These are phyloP conservation scores for Cheirogaleus major DNA, from an alignment of 2,797 vertebrate species.

Conservation along the genomic window DNA sequence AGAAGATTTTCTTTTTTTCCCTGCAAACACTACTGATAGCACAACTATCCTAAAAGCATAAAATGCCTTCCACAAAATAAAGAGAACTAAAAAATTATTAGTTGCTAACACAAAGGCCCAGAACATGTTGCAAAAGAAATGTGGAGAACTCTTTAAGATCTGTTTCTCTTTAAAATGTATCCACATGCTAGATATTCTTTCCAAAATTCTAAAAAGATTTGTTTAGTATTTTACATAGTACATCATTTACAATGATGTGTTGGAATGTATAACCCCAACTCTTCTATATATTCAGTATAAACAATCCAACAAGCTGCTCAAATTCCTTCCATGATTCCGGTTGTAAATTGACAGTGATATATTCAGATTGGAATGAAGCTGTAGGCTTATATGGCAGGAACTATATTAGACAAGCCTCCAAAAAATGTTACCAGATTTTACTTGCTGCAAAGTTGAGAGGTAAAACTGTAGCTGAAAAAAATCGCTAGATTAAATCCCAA, in stretches of 20 bases:
- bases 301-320: conserved; percentile 46
- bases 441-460: not conserved
- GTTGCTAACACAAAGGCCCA: not conserved
- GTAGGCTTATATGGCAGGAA: not conserved
- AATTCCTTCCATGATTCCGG: conserved; percentile 58
- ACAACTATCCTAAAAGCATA: not conserved
- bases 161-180: not conserved
- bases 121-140: not conserved
- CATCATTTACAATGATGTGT: conserved; percentile 1
- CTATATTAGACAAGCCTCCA: conserved; percentile 7
- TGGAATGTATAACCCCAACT: conserved; percentile 56
- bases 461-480: not conserved
- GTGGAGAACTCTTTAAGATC: not conserved
- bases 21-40: not conserved
- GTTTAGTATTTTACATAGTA: conserved; percentile 56
- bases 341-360: conserved; percentile 56
- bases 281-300: conserved; percentile 56
- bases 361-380: conserved; percentile 65
- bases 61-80: not conserved
- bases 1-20: not conserved
- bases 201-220: conserved; percentile 41
- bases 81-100: not conserved
- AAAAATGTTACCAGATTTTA: conserved; percentile 18
- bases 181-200: not conserved
- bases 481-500: not conserved